Base-by-base conservation (phyloP, 1,140 invertebrate species). In the Pseudomyrmex dendroicus region DNA sequence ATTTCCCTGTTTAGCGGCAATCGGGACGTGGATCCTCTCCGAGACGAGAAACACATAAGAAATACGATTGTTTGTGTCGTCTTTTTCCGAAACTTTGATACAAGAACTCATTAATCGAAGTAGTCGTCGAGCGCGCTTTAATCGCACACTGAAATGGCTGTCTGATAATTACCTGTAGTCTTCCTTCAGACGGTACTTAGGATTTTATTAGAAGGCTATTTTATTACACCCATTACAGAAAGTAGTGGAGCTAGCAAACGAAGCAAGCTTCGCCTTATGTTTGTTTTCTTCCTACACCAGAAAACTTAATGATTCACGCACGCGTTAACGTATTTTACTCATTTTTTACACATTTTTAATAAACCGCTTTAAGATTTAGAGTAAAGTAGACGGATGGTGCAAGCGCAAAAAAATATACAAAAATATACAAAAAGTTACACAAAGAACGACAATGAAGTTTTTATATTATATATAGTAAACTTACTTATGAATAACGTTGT, bases 81-180 rank as follows among this genome's bases (percentile, higher is more conserved):
- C 5, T 48, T 72, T 61, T 44, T 2, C 22, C 22, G 12, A 80
- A 59, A 56, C 50, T 77, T 67, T 20, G 25, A 59, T 61, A 59
- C 12, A 35, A 50, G 46, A 17, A 70, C 15, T 70, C 15, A 48
- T 78, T 78, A 70, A 78, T 78, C 10, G 0, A n/a, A 56, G 74
- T 64, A 15, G 12, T 54, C 25, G 17, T 67, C 48, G 17, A 78
- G 50, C 35, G 35, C 13, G 12, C 15, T 64, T 68, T 54, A 54
- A 63, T 70, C 20, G 12, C 35, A 13, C 2, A 15, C 3, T 25
- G 50, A 48, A 64, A 82, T 59, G 48, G 62, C 59, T 9, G 35
- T 62, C 59, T 73, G 64, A 83, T 86, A 86, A 87, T 87, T 87
- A 83, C 56, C 52, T 54, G 25, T 52, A 25, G 56, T 52, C 54